These are phyloP conservation scores for Monochamus alternatus DNA, from an alignment of 2,888 invertebrate genomes.

Conservation along the genomic window DNA sequence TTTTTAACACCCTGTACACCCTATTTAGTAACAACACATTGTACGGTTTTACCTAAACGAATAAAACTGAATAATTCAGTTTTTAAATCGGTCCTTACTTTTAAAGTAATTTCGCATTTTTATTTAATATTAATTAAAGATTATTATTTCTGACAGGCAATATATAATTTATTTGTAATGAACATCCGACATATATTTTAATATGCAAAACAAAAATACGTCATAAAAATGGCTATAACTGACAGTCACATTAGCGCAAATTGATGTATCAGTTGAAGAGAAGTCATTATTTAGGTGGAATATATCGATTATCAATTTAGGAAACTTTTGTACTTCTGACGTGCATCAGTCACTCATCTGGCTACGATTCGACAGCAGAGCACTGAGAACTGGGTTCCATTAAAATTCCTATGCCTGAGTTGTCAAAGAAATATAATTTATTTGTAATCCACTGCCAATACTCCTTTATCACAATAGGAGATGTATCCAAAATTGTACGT, in stretches of 20 bases:
- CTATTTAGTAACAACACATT: too few species aligned
- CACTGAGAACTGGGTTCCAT: not conserved
- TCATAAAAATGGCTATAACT: not conserved
- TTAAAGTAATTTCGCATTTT: too few species aligned
- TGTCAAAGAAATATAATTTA: conserved; percentile 10
- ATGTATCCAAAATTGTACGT: too few species aligned
- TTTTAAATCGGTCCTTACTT: too few species aligned
- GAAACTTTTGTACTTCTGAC: conserved; percentile 12
- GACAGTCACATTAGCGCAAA: conserved; percentile 12
- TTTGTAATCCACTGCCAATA: not conserved
- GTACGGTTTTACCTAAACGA: too few species aligned
- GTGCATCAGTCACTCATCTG: not conserved
- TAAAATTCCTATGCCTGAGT: conserved; percentile 6
- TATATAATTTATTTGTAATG: too few species aligned
- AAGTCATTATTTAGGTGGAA: conserved; percentile 10
- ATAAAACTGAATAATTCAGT: too few species aligned
- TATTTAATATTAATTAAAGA: too few species aligned
- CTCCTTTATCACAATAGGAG: not conserved
- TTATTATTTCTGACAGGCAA: too few species aligned
- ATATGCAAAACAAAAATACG: conserved; percentile 12
- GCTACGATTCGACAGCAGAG: not conserved
- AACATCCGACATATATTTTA: too few species aligned
- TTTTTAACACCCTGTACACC: too few species aligned
- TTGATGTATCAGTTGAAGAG: conserved; percentile 12
- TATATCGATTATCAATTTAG: conserved; percentile 10